Evolutionary conservation across 92 coral and sea anemone genomes (phyloP).

Genomic region (Zoanthus solanderi): DNA sequence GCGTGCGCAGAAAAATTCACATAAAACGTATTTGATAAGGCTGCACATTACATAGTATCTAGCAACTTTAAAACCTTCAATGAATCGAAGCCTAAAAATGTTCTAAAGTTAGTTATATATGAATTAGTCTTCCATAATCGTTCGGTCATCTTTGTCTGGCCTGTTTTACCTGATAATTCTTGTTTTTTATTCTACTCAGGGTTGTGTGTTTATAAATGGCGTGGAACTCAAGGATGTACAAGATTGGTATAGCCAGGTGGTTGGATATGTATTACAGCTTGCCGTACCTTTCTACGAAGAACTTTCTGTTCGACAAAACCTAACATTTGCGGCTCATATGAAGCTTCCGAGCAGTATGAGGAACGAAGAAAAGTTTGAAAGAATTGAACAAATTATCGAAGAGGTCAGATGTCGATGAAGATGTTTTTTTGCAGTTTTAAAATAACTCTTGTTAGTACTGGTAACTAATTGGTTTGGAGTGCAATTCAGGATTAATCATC

Average conservation of each 20-base stretch:
- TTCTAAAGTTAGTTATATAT: too few relatives aligned
- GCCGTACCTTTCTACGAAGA: constrained; percentile 78
- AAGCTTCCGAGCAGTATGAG: constrained; percentile 51
- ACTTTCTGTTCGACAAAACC: constrained; percentile 72
- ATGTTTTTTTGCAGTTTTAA: too few relatives aligned
- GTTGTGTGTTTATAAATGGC: constrained; percentile 71
- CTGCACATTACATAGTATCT: too few relatives aligned
- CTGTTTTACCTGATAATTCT: not conserved
- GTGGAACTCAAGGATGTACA: constrained; percentile 63
- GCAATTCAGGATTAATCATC: too few relatives aligned
- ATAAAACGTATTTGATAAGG: too few relatives aligned
- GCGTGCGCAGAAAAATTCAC: too few relatives aligned
- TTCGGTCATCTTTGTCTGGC: not conserved
- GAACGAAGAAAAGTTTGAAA: constrained; percentile 63
- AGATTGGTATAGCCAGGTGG: constrained; percentile 72
- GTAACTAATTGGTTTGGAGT: too few relatives aligned
- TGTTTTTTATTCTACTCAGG: constrained; percentile 42
- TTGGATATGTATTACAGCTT: constrained; percentile 74
- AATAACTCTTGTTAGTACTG: too few relatives aligned
- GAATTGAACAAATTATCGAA: constrained; percentile 75
- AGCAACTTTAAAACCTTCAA: too few relatives aligned
- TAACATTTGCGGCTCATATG: constrained; percentile 73
- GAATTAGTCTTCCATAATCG: not conserved
- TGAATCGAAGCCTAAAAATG: too few relatives aligned
- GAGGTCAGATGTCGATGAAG: constrained; percentile 38